Evolutionary conservation across 2,888 invertebrate species (phyloP).

Genomic region (Eubasilissa splendida): DNA sequence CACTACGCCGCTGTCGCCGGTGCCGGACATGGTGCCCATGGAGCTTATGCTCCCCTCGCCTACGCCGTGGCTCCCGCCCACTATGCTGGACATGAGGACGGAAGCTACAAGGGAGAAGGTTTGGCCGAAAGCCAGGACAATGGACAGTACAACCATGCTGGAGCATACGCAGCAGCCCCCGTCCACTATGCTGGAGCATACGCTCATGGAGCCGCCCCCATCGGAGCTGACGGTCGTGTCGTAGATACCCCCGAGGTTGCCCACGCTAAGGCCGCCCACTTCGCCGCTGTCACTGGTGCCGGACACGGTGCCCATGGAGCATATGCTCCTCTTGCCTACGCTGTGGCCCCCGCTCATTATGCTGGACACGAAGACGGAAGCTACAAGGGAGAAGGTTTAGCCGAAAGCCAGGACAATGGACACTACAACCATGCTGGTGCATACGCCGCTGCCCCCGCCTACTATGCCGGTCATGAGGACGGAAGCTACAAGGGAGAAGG

Average conservation of each 20-base stretch:
- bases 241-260: conserved; percentile 56
- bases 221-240: conserved; percentile 43
- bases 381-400: conserved; percentile 32
- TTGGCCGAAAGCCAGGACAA: conserved; percentile 67
- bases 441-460: too few relatives aligned
- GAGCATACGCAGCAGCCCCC: not conserved
- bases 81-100: conserved; percentile 14
- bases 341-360: too few relatives aligned
- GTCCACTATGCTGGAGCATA: too few relatives aligned
- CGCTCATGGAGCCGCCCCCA: not conserved
- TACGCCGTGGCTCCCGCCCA: not conserved
- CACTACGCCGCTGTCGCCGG: conserved; percentile 72
- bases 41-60: conserved; percentile 5
- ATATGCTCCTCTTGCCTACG: not conserved
- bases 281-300: conserved; percentile 62
- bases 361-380: not conserved
- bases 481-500: too few relatives aligned
- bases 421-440: too few relatives aligned
- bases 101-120: conserved; percentile 61
- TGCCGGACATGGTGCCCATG: conserved; percentile 35
- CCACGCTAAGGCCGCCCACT: conserved; percentile 58
- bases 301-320: not conserved
- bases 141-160: conserved; percentile 39
- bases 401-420: conserved; percentile 5
- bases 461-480: too few relatives aligned